phyloP scores from a whole-genome alignment of 2,797 vertebrate species.

The Anomalospiza imberbis region DNA sequence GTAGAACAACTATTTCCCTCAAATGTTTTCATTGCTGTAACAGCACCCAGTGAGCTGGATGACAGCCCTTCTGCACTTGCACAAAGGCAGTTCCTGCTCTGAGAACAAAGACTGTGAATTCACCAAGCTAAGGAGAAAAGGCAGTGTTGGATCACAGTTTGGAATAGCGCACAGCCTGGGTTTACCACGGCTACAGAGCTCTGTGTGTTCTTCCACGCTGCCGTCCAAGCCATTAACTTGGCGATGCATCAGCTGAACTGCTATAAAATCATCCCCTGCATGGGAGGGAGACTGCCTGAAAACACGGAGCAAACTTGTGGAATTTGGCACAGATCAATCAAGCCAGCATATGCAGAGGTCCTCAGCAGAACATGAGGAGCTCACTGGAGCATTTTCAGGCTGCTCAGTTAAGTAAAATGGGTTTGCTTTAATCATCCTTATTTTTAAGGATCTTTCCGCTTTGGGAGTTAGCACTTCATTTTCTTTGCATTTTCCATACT shows the following conservation, averaged over 20 bases:
- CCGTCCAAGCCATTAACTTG: not conserved
- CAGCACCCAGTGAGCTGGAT: not conserved
- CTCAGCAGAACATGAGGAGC: not conserved
- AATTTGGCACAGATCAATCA: not conserved
- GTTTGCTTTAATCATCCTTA: not conserved
- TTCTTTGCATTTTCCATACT: not conserved
- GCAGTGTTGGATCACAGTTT: fast-evolving
- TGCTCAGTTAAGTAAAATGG: not conserved
- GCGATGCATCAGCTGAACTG: not conserved
- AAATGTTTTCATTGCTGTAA: not conserved
- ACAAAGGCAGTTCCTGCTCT: not conserved
- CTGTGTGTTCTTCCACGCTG: not conserved
- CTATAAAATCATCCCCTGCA: not conserved
- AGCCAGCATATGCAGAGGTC: not conserved
- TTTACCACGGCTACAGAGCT: not conserved
- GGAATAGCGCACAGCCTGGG: not conserved
- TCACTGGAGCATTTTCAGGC: not conserved
- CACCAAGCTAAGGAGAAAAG: not conserved
- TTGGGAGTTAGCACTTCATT: not conserved
- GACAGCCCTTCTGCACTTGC: not conserved
- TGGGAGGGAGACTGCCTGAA: not conserved
- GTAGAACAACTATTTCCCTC: not conserved
- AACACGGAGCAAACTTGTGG: not conserved
- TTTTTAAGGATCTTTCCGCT: not conserved
- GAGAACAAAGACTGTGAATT: not conserved